These are phyloP conservation scores for Puntigrus tetrazona DNA, from an alignment of 2,113 vertebrate species.

Conservation along the genomic window DNA sequence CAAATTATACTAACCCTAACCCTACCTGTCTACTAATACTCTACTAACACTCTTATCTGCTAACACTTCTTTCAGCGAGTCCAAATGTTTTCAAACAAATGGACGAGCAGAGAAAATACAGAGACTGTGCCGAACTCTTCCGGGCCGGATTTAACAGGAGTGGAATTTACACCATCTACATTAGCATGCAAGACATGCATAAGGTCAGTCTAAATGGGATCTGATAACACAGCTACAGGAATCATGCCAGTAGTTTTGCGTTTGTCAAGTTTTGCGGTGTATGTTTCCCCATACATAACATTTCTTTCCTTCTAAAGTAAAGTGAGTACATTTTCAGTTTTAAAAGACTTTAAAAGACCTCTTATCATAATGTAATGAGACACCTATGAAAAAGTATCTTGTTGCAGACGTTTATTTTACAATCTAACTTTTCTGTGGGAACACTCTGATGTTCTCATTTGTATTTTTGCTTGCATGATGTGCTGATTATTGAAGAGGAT, in stretches of 20 bases:
- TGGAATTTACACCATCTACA: constrained; percentile 84
- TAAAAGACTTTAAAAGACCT: background rate
- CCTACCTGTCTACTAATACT: too few relatives aligned
- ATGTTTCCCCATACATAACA: background rate
- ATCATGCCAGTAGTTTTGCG: background rate
- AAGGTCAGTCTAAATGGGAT: constrained; percentile 73
- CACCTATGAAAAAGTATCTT: background rate
- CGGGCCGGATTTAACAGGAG: constrained; percentile 85
- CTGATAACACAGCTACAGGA: constrained; percentile 18
- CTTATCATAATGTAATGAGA: background rate
- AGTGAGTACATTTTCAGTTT: background rate
- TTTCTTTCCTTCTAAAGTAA: background rate
- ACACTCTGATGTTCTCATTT: background rate
- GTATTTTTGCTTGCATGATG: background rate
- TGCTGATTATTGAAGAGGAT: background rate
- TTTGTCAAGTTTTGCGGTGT: background rate
- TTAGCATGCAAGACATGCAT: constrained; percentile 81
- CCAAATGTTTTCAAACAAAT: constrained; percentile 78
- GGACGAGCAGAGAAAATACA: constrained; percentile 81
- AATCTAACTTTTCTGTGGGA: background rate
- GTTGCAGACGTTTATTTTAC: background rate
- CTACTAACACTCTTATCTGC: too few relatives aligned
- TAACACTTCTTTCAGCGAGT: too few relatives aligned
- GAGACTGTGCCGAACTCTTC: constrained; percentile 84
- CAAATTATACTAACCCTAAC: too few relatives aligned